Evolutionary conservation across 2,797 vertebrate genomes (phyloP).

Genomic region (Bovichtus variegatus): DNA sequence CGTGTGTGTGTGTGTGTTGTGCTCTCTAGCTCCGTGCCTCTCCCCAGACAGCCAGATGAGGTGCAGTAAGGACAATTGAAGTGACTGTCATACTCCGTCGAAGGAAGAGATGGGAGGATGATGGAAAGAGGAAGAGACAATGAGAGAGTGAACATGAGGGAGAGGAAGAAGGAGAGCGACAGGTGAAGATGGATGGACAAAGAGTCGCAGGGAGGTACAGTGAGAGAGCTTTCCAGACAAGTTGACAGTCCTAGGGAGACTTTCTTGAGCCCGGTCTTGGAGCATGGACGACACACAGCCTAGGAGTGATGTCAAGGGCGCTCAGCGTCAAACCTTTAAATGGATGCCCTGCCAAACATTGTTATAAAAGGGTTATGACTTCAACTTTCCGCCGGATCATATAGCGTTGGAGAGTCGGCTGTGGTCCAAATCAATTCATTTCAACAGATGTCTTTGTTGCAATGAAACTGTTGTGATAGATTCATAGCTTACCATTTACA

Average conservation of each 20-base stretch:
- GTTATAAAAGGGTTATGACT: slow-evolving; percentile 73
- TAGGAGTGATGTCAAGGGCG: slow-evolving; percentile 69
- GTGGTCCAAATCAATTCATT: slow-evolving; percentile 72
- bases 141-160: slow-evolving; percentile 50
- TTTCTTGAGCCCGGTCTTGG: slow-evolving; percentile 42
- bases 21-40: slow-evolving; percentile 20
- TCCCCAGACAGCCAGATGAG: slow-evolving; percentile 45
- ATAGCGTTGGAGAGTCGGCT: slow-evolving; percentile 51
- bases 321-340: slow-evolving; percentile 70
- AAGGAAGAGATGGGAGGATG: slow-evolving; percentile 57
- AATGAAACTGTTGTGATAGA: slow-evolving; percentile 58
- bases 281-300: slow-evolving; percentile 37
- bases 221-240: slow-evolving; percentile 43
- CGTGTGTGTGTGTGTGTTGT: slow-evolving; percentile 8
- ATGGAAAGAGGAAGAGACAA: slow-evolving; percentile 64
- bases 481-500: slow-evolving; percentile 62
- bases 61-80: slow-evolving; percentile 63
- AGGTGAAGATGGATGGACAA: slow-evolving; percentile 42
- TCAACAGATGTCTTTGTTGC: slow-evolving; percentile 71
- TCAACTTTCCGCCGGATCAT: slow-evolving; percentile 74
- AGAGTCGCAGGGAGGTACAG: slow-evolving; percentile 15
- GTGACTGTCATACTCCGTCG: slow-evolving; percentile 61
- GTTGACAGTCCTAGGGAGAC: slow-evolving; percentile 57
- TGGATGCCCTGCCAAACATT: slow-evolving; percentile 63
- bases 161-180: slow-evolving; percentile 46